These are phyloP conservation scores for Gerris lacustris DNA, from an alignment of 2,888 invertebrate genomes.

Conservation along the genomic window DNA sequence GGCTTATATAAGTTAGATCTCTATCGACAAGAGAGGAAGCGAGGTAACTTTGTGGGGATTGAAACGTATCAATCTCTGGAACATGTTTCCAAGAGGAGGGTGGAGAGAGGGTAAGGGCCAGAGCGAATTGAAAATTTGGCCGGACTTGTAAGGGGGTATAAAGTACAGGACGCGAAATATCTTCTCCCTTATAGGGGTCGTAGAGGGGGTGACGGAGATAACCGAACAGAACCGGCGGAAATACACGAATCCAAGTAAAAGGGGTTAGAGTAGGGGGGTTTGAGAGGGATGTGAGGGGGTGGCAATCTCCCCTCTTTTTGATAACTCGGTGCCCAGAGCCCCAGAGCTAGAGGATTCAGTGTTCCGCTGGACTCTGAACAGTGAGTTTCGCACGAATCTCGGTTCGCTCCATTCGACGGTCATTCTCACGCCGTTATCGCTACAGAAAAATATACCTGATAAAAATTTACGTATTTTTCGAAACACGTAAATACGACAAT, in stretches of 20 bases:
- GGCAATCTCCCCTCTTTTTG: background rate
- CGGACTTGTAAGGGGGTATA: background rate
- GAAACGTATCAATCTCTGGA: background rate
- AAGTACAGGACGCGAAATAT: background rate
- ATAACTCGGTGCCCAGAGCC: background rate
- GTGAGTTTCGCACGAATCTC: background rate
- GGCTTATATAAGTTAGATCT: too few species aligned
- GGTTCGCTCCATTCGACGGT: too few species aligned
- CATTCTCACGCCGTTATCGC: too few species aligned
- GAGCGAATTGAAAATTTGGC: slow-evolving; percentile 1
- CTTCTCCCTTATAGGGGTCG: background rate
- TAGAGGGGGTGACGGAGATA: background rate
- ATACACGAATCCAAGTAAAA: background rate
- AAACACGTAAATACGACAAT: too few species aligned
- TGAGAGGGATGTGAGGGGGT: background rate
- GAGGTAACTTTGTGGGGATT: background rate
- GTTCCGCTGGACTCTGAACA: background rate
- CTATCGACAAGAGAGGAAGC: too few species aligned
- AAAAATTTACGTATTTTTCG: too few species aligned
- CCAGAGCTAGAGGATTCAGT: background rate
- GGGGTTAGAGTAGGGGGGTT: background rate
- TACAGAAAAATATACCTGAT: too few species aligned
- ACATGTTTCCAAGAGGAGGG: background rate
- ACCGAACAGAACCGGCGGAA: background rate
- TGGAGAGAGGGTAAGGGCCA: too few species aligned